Base-by-base conservation (phyloP, 2,797 vertebrate species). In the Sebastes baramenuke region DNA sequence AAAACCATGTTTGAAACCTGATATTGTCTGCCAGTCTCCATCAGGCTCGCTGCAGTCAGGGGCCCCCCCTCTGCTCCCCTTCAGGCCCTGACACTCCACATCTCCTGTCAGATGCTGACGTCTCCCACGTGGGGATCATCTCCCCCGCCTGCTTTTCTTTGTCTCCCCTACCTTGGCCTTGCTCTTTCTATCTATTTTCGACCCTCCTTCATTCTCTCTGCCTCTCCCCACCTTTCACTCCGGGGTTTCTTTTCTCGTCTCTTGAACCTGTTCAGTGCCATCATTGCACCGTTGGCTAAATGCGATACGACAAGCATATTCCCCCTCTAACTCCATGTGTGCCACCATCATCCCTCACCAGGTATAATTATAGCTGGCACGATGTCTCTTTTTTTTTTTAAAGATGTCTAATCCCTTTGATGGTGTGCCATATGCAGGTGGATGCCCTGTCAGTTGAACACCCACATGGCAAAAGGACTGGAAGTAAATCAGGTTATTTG, bases 251-350 rank as follows among this genome's bases (percentile, higher is more conserved):
- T 49, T 60, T 20, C 60, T 65, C 66, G 9, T 77, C 12, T 71
- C 54, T 52, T 68, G 32, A 64, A 79, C 64, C 90, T 83, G 85
- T 79, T 91, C 84, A 34, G 8, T 60, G 82, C 80, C 86, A 83
- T 93, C 87, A 78, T 38, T 32, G 60, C 72, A 59, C 73, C 49
- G 64, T 61, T 58, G 29, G 62, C 80, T 82, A 95, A 94, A 95
- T 89, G 82, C 75, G 71, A 91, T 82, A 67, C 55, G 87, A 94
- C 87, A 90, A 84, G 79, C 79, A 85, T 92, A 92, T 91, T 91
- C 87, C 73, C 67, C 79, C 72, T 71, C 81, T 62, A 80, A 85
- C 78, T 88, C 83, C 36, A 46, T 20, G 72, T 88, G 87, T 84
- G 79, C 73, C 77, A 69, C 71, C 71, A 71, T 88, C 89, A 91